Base-by-base conservation (phyloP, 53 echinoderm and acorn worm genomes). In the Mesocentrotus franciscanus region DNA sequence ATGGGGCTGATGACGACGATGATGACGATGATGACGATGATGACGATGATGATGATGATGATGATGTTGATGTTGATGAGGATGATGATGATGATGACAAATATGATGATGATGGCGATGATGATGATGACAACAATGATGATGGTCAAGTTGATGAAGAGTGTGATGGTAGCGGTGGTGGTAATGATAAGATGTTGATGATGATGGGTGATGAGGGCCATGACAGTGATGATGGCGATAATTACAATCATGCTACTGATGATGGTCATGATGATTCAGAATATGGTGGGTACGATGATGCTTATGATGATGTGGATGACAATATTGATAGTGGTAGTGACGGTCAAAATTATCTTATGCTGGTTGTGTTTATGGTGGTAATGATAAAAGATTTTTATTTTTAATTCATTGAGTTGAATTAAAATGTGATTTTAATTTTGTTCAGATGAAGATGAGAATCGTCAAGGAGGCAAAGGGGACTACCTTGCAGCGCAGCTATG, bases 401-500 rank as follows among this genome's bases (percentile, higher is more conserved):
- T 5, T 6, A 49, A 4, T 4, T 49, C 49, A 49, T 49, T 49
- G 49, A 49, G 49, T 49, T 49, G 3, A 49, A 49, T 49, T 7
- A 64, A 64, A 20, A 64, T 18, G 64, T 64, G 16, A 64, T 18
- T 49, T 30, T 8, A 75, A 30, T 8, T 1, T 29, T 75, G n/a
- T 75, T 8, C 18, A 87, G 87, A 87, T 87, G 49, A 56, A 13
- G 58, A 87, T 87, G 87, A 87, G 27, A 16, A 58, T 57, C 87
- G 58, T 72, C 93, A 95, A 76, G 95, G 96, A 32, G 96, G 95
- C 60, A 98, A 97, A 81, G 98, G 96, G 72, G 98, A 97, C 85
- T 99, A 99, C 91, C 94, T 99, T 8, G 97, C 96, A 26, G 99
- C 99, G 3, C 95, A 96, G 13, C 92, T 99, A 93, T 87, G 95